phyloP scores from a whole-genome alignment of 2,113 vertebrate genomes.

The Sinocyclocheilus grahami region DNA sequence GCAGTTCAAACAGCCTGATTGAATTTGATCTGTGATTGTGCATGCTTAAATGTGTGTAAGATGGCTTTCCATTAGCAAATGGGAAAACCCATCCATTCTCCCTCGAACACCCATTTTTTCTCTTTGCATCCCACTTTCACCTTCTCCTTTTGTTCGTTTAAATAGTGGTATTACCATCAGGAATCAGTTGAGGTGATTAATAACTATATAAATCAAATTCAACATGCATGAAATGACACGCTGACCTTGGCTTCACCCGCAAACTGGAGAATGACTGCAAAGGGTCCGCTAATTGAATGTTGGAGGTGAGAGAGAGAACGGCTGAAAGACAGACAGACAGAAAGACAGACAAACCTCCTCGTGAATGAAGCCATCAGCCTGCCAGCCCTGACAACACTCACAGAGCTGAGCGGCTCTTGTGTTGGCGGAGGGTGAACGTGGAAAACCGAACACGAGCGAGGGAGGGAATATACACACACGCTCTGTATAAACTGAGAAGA shows the following conservation, averaged over 20 bases:
- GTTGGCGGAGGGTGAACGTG: not conserved
- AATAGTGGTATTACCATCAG: slow-evolving; percentile 56
- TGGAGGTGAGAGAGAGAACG: slow-evolving; percentile 38
- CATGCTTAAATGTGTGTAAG: slow-evolving; percentile 13
- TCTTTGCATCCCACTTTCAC: slow-evolving; percentile 41
- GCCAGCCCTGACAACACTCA: slow-evolving; percentile 57
- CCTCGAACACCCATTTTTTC: slow-evolving; percentile 16
- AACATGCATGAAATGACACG: slow-evolving; percentile 64
- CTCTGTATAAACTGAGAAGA: not conserved
- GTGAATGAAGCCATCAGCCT: slow-evolving; percentile 49
- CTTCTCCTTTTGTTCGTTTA: slow-evolving; percentile 39
- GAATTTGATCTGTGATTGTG: slow-evolving; percentile 8
- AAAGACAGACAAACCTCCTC: not conserved
- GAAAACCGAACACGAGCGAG: not conserved
- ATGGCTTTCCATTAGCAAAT: slow-evolving; percentile 30
- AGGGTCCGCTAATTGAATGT: slow-evolving; percentile 67
- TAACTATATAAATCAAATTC: slow-evolving; percentile 67
- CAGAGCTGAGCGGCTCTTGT: slow-evolving; percentile 8
- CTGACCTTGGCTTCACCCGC: slow-evolving; percentile 66
- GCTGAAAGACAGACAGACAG: slow-evolving; percentile 16
- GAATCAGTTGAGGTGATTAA: slow-evolving; percentile 65
- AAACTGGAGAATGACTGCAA: slow-evolving; percentile 54
- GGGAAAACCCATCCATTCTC: slow-evolving; percentile 5
- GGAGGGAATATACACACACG: not conserved
- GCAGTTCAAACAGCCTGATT: slow-evolving; percentile 10